Percentiles rank a stretch among this genome's conserved stretches.
Evolutionary conservation across 2,113 vertebrate species (phyloP).

Genomic region (Austrofundulus limnaeus): DNA sequence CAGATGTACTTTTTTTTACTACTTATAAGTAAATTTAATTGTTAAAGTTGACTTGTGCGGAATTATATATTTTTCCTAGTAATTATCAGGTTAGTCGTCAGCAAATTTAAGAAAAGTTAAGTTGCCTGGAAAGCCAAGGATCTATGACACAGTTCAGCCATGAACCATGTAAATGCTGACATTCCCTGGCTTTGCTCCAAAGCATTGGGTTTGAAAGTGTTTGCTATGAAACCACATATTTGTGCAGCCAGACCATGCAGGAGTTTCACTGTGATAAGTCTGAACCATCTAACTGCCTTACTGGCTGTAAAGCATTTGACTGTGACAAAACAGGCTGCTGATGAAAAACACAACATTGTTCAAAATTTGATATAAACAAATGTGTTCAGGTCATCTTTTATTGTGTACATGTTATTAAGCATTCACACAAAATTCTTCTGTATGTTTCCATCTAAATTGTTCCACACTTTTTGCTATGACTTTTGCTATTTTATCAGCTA

Average conservation of each 20-base stretch:
- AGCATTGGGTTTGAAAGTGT: constrained; percentile 15
- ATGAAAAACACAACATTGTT: too few species aligned
- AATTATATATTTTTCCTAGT: too few species aligned
- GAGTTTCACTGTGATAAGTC: constrained; percentile 54
- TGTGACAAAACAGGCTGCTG: constrained; percentile 17
- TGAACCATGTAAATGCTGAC: background rate
- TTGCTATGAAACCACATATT: constrained; percentile 5
- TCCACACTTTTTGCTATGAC: too few species aligned
- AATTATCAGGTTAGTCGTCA: background rate
- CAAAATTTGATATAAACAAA: too few species aligned
- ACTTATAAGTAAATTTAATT: constrained; percentile 7
- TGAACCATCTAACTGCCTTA: constrained; percentile 26
- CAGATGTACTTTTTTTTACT: constrained; percentile 32
- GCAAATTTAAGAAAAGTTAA: background rate
- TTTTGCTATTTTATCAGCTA: too few species aligned
- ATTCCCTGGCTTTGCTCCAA: constrained; percentile 1
- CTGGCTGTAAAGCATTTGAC: constrained; percentile 28
- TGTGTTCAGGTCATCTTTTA: background rate
- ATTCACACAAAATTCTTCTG: too few species aligned
- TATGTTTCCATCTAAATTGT: too few species aligned
- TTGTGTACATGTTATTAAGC: too few species aligned
- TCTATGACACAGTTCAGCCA: background rate
- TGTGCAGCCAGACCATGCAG: constrained; percentile 33
- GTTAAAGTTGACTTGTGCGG: background rate
- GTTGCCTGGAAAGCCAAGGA: background rate